phyloP scores from a whole-genome alignment of 2,113 vertebrate genomes.

The Alethe castanea region DNA sequence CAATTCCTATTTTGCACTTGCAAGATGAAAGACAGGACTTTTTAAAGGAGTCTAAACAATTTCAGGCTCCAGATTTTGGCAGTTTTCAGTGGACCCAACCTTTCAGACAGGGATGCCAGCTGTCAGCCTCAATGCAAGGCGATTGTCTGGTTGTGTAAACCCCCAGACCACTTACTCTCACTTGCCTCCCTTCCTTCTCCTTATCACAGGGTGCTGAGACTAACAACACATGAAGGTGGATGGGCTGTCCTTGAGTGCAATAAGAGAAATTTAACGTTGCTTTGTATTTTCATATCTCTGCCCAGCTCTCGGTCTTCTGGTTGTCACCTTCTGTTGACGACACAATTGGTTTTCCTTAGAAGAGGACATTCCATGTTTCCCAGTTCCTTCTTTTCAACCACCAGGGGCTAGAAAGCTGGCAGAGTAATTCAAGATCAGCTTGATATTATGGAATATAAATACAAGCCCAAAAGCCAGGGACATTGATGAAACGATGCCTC shows the following conservation, averaged over 20 bases:
- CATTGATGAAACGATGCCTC: background rate
- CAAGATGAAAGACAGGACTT: constrained; percentile 39
- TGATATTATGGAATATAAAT: background rate
- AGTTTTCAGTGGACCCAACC: constrained; percentile 14
- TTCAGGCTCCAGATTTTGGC: constrained; percentile 31
- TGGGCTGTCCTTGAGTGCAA: background rate
- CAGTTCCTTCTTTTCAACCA: background rate
- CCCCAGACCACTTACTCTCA: background rate
- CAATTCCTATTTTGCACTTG: constrained; percentile 35
- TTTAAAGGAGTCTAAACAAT: constrained; percentile 41
- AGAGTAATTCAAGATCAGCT: background rate
- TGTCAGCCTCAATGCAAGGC: background rate
- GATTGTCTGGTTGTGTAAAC: background rate
- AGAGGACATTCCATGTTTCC: background rate
- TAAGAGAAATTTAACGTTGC: background rate
- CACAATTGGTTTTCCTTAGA: background rate
- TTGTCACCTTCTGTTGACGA: background rate
- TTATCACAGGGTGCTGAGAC: background rate
- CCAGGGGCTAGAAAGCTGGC: background rate
- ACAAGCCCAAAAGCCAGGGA: background rate
- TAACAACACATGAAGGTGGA: background rate
- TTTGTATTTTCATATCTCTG: background rate
- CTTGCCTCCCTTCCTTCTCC: background rate
- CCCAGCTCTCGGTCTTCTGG: background rate
- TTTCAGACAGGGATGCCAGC: constrained; percentile 21